These are phyloP conservation scores for Sericinus montela DNA, from an alignment of 2,888 invertebrate species.

Conservation along the genomic window DNA sequence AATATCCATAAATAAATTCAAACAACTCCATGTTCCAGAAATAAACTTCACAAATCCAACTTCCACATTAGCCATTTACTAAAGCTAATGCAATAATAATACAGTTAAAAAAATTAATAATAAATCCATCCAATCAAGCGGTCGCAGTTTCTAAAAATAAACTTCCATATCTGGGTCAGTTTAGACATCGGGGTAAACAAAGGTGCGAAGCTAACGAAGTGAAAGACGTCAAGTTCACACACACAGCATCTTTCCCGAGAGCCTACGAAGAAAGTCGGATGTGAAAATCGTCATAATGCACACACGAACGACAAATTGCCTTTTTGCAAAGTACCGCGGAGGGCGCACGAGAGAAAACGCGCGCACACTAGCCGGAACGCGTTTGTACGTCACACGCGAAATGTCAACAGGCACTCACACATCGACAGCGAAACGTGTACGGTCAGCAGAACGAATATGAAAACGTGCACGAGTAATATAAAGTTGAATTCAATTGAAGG, in stretches of 20 bases:
- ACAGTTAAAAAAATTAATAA: neutral
- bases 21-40: too few species aligned
- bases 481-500: too few species aligned
- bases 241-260: slow-evolving; percentile 22
- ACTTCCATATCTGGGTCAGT: slow-evolving; percentile 34
- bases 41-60: too few species aligned
- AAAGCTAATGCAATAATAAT: neutral
- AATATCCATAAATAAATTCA: too few species aligned
- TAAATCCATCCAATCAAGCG: neutral
- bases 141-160: slow-evolving; percentile 34
- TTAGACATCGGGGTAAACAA: slow-evolving; percentile 59
- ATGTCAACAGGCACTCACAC: slow-evolving; percentile 37
- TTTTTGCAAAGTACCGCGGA: slow-evolving; percentile 52
- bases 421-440: slow-evolving; percentile 31
- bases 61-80: too few species aligned
- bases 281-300: slow-evolving; percentile 73
- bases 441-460: slow-evolving; percentile 30
- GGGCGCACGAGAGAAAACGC: slow-evolving; percentile 45
- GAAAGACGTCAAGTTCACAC: slow-evolving; percentile 43
- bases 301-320: slow-evolving; percentile 47
- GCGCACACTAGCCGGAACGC: slow-evolving; percentile 29
- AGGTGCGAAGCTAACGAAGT: slow-evolving; percentile 51
- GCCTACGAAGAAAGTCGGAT: slow-evolving; percentile 72
- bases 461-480: too few species aligned
- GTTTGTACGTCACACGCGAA: slow-evolving; percentile 29